Evolutionary conservation across 2,113 vertebrate genomes (phyloP).

Genomic region (Malurus melanocephalus): DNA sequence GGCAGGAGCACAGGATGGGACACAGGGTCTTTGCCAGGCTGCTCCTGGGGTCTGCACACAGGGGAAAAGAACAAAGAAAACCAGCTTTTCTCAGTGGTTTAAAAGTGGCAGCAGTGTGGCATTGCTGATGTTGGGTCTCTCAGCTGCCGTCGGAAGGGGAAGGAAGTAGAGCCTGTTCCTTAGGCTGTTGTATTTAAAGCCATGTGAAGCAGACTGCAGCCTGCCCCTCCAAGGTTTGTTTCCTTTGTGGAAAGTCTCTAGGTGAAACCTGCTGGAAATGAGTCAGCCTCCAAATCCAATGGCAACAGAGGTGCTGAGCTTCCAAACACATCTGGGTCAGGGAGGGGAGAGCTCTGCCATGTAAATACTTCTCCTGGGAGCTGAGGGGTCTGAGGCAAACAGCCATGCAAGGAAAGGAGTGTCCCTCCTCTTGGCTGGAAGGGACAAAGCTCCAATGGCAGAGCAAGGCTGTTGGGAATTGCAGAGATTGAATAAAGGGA

Average conservation of each 20-base stretch:
- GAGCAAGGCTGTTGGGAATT: not conserved
- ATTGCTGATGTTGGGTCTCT: not conserved
- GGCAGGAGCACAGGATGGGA: not conserved
- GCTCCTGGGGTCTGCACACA: not conserved
- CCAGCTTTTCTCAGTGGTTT: not conserved
- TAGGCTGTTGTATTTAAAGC: constrained; percentile 21
- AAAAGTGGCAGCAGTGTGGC: not conserved
- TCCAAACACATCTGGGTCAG: not conserved
- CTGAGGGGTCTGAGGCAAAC: not conserved
- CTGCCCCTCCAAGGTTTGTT: not conserved
- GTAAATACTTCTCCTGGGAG: not conserved
- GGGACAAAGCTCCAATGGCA: rapidly evolving
- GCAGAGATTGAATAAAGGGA: not conserved
- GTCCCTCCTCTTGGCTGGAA: not conserved
- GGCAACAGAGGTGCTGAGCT: not conserved
- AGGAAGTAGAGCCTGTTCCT: constrained; percentile 33
- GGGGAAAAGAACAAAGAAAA: not conserved
- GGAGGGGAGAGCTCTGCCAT: not conserved
- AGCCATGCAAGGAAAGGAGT: not conserved
- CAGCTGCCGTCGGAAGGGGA: not conserved
- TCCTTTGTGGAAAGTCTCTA: constrained; percentile 21
- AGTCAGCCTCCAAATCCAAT: constrained; percentile 1
- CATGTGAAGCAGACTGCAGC: not conserved
- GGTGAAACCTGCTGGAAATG: constrained; percentile 10
- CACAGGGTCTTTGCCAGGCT: not conserved